phyloP scores from a whole-genome alignment of 1,140 invertebrate genomes.

The Amyelois transitella region DNA sequence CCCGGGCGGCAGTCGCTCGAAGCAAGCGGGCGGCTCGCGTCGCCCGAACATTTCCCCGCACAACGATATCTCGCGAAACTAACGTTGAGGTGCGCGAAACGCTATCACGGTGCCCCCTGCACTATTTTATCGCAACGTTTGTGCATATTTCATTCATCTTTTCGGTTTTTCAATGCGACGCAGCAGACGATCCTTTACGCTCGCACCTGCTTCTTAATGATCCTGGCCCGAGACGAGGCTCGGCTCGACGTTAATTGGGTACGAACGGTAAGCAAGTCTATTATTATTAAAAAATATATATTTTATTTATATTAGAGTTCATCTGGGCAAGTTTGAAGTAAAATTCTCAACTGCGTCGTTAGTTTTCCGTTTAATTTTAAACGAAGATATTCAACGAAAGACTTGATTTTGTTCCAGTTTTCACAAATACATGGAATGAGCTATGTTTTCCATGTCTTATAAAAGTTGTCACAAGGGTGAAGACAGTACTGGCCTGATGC shows the following conservation, averaged over 20 bases:
- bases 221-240: constrained; percentile 8
- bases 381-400: not conserved
- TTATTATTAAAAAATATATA: not conserved
- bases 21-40: constrained; percentile 55
- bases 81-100: constrained; percentile 37
- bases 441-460: constrained; percentile 28
- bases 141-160: constrained; percentile 53
- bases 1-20: constrained; percentile 65
- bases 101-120: constrained; percentile 22
- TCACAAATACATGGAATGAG: not conserved
- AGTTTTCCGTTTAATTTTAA: not conserved
- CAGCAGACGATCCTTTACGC: constrained; percentile 10
- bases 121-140: constrained; percentile 25
- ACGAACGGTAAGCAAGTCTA: constrained; percentile 13
- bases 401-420: not conserved
- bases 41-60: constrained; percentile 34
- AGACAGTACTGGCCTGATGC: constrained; percentile 63
- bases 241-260: constrained; percentile 14
- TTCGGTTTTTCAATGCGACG: constrained; percentile 20
- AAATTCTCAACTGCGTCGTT: not conserved
- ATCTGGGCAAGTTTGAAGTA: not conserved
- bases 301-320: not conserved
- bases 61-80: constrained; percentile 41
- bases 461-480: constrained; percentile 47
- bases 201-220: constrained; percentile 7